Percentiles rank a stretch among this genome's conserved stretches.
Evolutionary conservation across 2,888 invertebrate species (phyloP).

Genomic region (Platycnemis pennipes): DNA sequence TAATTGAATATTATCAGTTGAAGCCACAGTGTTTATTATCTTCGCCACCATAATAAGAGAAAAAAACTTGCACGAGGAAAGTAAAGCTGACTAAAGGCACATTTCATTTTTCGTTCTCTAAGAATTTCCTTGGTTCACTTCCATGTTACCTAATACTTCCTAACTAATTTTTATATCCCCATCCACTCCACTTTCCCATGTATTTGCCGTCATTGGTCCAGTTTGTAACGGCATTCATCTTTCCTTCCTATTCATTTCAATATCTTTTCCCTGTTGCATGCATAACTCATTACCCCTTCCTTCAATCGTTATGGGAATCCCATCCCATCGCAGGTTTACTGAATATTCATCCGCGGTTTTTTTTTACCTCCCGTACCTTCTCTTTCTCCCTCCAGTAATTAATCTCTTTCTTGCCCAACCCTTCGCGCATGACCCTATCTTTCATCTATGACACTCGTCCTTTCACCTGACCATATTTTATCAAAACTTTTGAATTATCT

Average conservation of each 20-base stretch:
- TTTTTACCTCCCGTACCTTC: not conserved
- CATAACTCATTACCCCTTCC: constrained; percentile 12
- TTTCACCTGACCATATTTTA: constrained; percentile 25
- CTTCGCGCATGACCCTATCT: constrained; percentile 1
- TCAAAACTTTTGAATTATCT: constrained; percentile 22
- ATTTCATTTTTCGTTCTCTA: too few relatives aligned
- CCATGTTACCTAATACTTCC: too few relatives aligned
- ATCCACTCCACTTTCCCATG: not conserved
- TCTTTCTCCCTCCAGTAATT: not conserved
- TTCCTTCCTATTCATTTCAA: not conserved
- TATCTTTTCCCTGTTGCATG: not conserved
- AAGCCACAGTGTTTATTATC: too few relatives aligned
- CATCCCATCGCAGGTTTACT: not conserved
- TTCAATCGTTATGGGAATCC: not conserved
- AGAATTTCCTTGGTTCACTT: too few relatives aligned
- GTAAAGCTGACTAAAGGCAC: too few relatives aligned
- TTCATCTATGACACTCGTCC: constrained; percentile 32
- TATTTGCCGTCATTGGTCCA: not conserved
- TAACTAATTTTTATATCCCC: not conserved
- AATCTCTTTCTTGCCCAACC: constrained; percentile 15
- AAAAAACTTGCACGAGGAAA: too few relatives aligned
- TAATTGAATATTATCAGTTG: too few relatives aligned
- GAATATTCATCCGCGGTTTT: not conserved
- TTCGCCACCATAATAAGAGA: too few relatives aligned
- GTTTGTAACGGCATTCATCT: not conserved